Base-by-base conservation (phyloP, 2,888 invertebrate genomes). In the Hirtodrosophila duncani region DNA sequence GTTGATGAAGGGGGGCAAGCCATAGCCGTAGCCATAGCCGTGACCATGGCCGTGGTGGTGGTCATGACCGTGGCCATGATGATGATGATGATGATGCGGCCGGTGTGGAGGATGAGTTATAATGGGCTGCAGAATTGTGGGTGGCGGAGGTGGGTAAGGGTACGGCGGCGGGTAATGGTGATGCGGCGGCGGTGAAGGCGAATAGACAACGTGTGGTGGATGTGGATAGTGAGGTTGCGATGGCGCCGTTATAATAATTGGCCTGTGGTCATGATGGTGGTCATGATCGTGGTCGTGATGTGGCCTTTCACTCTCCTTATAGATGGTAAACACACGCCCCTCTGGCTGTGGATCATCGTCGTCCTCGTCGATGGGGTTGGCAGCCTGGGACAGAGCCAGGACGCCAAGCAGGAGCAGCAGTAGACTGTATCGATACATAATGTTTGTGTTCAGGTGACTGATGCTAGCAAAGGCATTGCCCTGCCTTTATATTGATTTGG, bases 251-350 rank as follows among this genome's bases (percentile, higher is more conserved):
- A 63, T 59, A 10, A 64, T 55, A n/a, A 63, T 53, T 1, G 63
- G 63, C 17, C 45, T 42, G 4, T 20, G n/a, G n/a, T n/a, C n/a
- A n/a, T n/a, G n/a, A n/a, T n/a, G n/a, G n/a, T n/a, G n/a, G n/a
- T n/a, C n/a, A n/a, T n/a, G 1, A 5, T 50, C 61, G 10, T 45
- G 45, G 7, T 30, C 0, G 1, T 17, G 20, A 21, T 50, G 38
- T 14, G 34, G 13, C 3, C 13, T 33, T 29, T 13, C 38, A 37
- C n/a, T 8, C 2, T 55, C 55, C 1, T 46, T n/a, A 1, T 48
- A 8, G 5, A 64, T 26, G 1, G 48, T 11, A 4, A 60, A 41
- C 1, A 65, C 8, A 2, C 64, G 64, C 37, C 65, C 64, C 21
- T 64, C 37, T 1, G 43, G 29, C 21, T 18, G 27, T 5, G 48